Percentiles rank a stretch among this genome's conserved stretches.
These are phyloP conservation scores for Drosophila biarmipes DNA, from an alignment of 1,140 invertebrate species.

Conservation along the genomic window DNA sequence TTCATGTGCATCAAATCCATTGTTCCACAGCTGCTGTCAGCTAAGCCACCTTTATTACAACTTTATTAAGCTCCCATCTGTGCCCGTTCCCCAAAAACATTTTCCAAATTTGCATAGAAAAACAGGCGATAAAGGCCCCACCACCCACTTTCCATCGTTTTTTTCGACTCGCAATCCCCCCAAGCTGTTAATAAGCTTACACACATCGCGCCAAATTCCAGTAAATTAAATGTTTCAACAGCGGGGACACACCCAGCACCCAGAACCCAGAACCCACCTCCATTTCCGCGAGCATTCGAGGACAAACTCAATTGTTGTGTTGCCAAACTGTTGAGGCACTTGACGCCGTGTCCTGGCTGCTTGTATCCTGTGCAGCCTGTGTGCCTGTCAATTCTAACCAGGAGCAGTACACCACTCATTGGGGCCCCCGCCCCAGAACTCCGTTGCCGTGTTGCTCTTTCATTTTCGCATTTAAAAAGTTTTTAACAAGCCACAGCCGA, in stretches of 20 bases:
- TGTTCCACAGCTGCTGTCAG: slow-evolving; percentile 9
- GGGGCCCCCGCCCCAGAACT: neutral
- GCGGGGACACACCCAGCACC: neutral
- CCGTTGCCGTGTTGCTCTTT: slow-evolving; percentile 75
- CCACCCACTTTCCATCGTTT: neutral
- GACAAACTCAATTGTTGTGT: slow-evolving; percentile 75
- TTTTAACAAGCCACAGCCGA: slow-evolving; percentile 59
- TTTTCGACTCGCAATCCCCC: neutral
- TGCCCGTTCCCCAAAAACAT: neutral
- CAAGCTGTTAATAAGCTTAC: slow-evolving; percentile 77
- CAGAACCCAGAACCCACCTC: neutral
- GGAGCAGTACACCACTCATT: neutral
- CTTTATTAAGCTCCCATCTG: slow-evolving; percentile 41
- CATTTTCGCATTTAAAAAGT: slow-evolving; percentile 81
- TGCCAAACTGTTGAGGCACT: slow-evolving; percentile 74
- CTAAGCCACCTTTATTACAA: slow-evolving; percentile 34
- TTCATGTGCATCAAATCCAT: slow-evolving; percentile 2
- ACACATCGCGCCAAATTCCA: slow-evolving; percentile 72
- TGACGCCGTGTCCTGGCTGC: slow-evolving; percentile 52
- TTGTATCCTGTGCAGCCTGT: slow-evolving; percentile 59
- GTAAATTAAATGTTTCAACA: slow-evolving; percentile 78
- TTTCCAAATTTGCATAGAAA: slow-evolving; percentile 71
- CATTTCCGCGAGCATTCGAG: slow-evolving; percentile 11
- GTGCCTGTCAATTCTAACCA: slow-evolving; percentile 66
- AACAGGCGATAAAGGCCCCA: slow-evolving; percentile 51